Base-by-base conservation (phyloP, 2,888 invertebrate species). In the Acanthosepion lycidas region DNA sequence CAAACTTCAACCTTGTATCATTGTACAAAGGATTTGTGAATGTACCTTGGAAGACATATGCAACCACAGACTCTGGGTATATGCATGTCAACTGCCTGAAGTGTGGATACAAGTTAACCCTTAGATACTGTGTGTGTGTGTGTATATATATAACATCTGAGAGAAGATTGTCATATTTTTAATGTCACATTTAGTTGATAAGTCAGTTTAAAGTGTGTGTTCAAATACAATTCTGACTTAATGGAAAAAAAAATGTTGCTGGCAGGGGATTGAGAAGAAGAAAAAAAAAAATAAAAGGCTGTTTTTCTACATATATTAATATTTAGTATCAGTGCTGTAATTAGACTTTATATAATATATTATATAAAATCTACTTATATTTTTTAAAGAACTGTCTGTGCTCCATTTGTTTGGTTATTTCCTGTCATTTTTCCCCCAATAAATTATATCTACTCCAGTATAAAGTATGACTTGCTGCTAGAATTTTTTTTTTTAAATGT, bases 271-370 rank as follows among this genome's bases (percentile, higher is more conserved):
- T n/a, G 28, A 78, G 9, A 78, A 78, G 28, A 78, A 78, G 28
- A 26, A 26, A 64, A 64, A 64, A 26, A 64, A 28, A n/a, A 9
- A 59, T 23, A 59, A 59, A 59, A 59, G 59, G 59, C 59, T 20
- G 59, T 59, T 59, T 59, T 23, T 59, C 20, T 59, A 59, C 59
- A 59, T 23, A 59, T 59, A 59, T 59, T 59, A 59, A 59, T 20
- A 59, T 59, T 59, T 59, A 59, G 59, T 59, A 78, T 78, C 78
- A 78, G n/a, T 78, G n/a, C n/a, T 78, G 78, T 78, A 78, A 78
- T 78, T 33, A 78, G 59, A 59, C 59, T 23, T 23, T 23, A 59
- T 59, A 64, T 64, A 64, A 23, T 33, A 78, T 78, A 20, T 23
- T 23, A 59, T 59, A 64, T 64, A 64, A 23, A 78, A 78, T 78